Evolutionary conservation across 2,797 vertebrate species (phyloP).

Genomic region (Myotis pilosus): DNA sequence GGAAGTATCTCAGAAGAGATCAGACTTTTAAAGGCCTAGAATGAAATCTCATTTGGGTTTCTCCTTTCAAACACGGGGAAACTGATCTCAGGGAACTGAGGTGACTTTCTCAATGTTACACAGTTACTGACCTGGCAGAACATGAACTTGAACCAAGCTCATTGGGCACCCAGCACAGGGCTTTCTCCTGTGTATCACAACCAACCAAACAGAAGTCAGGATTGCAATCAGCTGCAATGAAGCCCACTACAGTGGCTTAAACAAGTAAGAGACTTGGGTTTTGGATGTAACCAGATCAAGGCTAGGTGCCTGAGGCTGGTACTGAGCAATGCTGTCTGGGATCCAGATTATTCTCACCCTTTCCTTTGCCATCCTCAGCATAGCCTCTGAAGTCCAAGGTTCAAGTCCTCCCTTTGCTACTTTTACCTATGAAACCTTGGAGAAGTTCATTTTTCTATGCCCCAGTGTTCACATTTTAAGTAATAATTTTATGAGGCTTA

Average conservation of each 20-base stretch:
- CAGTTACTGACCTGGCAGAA: background rate
- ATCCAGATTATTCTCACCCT: background rate
- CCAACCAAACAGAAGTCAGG: background rate
- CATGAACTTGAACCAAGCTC: background rate
- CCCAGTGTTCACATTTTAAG: background rate
- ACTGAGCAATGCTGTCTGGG: rapidly evolving
- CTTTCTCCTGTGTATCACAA: background rate
- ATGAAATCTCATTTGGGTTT: background rate
- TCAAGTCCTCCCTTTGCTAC: background rate
- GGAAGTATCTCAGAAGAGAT: background rate
- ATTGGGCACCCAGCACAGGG: no score
- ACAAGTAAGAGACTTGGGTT: background rate
- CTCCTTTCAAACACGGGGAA: background rate
- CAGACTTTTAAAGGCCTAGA: background rate
- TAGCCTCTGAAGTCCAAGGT: background rate
- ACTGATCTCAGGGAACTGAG: background rate
- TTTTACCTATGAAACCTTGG: background rate
- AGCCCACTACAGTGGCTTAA: background rate
- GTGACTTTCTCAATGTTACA: background rate
- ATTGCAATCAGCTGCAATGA: background rate
- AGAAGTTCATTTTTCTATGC: background rate
- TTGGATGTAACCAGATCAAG: background rate
- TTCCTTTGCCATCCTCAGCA: background rate
- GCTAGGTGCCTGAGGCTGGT: rapidly evolving
- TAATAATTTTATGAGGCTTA: background rate